Conservation (phyloP, 2,113 vertebrate species). For the Carollia perspicillata region DNA sequence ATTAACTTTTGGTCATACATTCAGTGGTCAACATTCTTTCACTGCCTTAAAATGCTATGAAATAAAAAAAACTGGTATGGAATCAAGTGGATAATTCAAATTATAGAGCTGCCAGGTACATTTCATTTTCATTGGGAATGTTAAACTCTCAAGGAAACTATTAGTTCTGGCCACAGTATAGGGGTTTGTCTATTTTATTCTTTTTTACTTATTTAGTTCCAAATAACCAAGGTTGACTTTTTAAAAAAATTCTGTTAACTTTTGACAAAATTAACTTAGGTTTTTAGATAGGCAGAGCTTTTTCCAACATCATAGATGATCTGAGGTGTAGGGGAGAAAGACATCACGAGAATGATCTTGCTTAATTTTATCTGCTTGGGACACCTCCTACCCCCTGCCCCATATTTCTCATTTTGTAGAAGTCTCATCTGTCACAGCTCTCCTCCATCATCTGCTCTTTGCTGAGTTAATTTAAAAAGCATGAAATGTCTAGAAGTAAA, state of each 20-base stretch:
- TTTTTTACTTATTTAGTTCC: neutral
- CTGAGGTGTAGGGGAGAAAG: neutral
- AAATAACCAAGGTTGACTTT: neutral
- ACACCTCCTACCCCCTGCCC: neutral
- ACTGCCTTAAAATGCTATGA: neutral
- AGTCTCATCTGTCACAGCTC: neutral
- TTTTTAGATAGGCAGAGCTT: neutral
- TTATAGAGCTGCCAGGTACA: neutral
- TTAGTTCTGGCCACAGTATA: neutral
- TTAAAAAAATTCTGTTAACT: neutral
- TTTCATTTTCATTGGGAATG: neutral
- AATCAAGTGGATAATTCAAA: neutral
- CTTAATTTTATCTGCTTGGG: neutral
- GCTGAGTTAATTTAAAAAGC: neutral
- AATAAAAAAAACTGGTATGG: constrained; percentile 14
- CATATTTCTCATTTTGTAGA: neutral
- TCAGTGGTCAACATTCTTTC: constrained; percentile 51
- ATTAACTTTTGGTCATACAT: constrained; percentile 70
- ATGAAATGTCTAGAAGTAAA: neutral
- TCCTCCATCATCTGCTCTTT: neutral
- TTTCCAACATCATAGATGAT: neutral
- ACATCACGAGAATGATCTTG: neutral
- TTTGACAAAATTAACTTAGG: neutral
- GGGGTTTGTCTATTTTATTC: neutral
- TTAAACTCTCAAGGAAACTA: neutral